Evolutionary conservation across 2,113 vertebrate genomes (phyloP), one percentile per base, ranked within the genome.

Genomic region (Oncorhynchus nerka): DNA sequence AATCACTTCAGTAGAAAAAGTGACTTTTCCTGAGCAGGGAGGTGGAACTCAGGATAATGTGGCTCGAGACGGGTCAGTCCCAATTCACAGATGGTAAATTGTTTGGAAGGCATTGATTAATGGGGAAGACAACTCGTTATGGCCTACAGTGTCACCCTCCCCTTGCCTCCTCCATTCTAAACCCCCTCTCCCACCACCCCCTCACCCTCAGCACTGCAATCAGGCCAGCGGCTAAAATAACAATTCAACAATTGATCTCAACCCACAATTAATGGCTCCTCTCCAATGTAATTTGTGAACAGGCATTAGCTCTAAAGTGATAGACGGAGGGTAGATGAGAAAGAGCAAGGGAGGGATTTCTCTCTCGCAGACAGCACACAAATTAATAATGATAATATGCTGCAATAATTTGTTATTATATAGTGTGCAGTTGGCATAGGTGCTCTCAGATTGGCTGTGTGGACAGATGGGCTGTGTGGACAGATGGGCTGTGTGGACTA

Each of bases 51-150:
- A 88, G 84, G 49, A 28, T 66, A 79, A 87, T 78, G 88, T 55
- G 5, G 79, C 83, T 79, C 78, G 86, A 92, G 89, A 90, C 80
- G 65, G 91, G 91, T 91, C 91, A 91, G 88, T 87, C 89, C 90
- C 92, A 93, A 93, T 92, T 92, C 91, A 90, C 90, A 90, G 87
- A 87, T 84, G 87, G 90, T 90, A 93, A 93, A 93, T 93, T 91
- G 91, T 86, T 90, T 90, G 91, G 90, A 93, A 92, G 91, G 90
- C 93, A 93, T 93, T 94, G 93, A 94, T 94, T 93, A 93, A 92
- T 94, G 91, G 89, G 83, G 74, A 90, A 90, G 90, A 92, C 87
- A 91, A 89, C 84, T 93, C 80, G 75, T 94, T 94, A 92, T 89
- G 85, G 90, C 86, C 88, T 73, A 76, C 73, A 74, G 87, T 91